Evolutionary conservation across 1,140 invertebrate species (phyloP).

Genomic region (Globodera rostochiensis): DNA sequence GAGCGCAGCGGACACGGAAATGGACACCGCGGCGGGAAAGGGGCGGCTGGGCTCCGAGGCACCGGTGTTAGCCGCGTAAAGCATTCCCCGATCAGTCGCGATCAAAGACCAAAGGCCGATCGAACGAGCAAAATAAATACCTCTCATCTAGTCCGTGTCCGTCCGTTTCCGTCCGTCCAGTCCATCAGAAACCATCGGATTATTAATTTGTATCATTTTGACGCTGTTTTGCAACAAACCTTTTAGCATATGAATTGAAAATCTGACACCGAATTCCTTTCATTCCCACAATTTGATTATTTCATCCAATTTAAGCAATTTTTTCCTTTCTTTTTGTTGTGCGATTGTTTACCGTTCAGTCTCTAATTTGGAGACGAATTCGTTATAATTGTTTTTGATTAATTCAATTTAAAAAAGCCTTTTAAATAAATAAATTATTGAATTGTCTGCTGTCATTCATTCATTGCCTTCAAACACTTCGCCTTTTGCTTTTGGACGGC

Average conservation of each 20-base stretch:
- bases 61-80: not conserved
- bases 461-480: not conserved
- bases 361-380: conserved; percentile 5
- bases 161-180: conserved; percentile 46
- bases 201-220: not conserved
- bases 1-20: not conserved
- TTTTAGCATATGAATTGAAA: not conserved
- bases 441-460: not conserved
- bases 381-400: not conserved
- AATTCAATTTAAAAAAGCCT: too few relatives aligned
- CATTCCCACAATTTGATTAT: not conserved
- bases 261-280: not conserved
- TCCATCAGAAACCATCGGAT: not conserved
- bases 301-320: too few relatives aligned
- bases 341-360: not conserved
- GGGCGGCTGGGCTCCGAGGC: not conserved
- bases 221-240: not conserved
- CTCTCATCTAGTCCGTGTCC: conserved; percentile 47
- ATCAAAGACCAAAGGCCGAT: conserved; percentile 39
- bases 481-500: not conserved
- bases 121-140: conserved; percentile 51
- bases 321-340: too few relatives aligned
- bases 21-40: not conserved
- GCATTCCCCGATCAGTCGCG: not conserved
- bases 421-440: too few relatives aligned